A percentile compares a stretch with the other conserved stretches of the same genome.
phyloP scores from a whole-genome alignment of 2,797 vertebrate species.

The Lateolabrax maculatus region DNA sequence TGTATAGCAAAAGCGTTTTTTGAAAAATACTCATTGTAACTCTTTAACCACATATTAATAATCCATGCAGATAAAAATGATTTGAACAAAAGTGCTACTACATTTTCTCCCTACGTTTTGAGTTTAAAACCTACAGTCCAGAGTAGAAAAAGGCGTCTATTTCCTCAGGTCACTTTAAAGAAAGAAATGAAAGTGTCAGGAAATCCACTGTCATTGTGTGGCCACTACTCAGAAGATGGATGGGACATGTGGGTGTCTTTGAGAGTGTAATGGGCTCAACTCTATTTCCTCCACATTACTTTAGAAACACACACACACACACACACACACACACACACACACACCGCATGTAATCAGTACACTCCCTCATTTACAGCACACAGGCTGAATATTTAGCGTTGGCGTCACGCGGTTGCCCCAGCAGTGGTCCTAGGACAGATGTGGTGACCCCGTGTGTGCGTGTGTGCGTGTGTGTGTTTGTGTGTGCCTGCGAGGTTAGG shows the following conservation, averaged over 20 bases:
- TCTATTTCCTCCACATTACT: conserved; percentile 57
- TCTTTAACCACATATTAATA: background rate
- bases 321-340: conserved; percentile 29
- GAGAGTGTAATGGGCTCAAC: conserved; percentile 55
- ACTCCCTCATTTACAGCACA: conserved; percentile 52
- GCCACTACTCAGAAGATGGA: conserved; percentile 60
- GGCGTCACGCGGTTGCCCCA: conserved; percentile 56
- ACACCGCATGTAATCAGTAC: conserved; percentile 35
- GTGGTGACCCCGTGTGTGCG: conserved; percentile 57
- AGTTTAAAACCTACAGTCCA: conserved; percentile 3
- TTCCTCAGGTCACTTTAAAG: conserved; percentile 13
- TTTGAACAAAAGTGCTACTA: background rate
- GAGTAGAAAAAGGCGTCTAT: background rate
- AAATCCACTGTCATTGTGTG: conserved; percentile 57
- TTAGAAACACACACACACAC: conserved; percentile 34
- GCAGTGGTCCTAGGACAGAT: conserved; percentile 57
- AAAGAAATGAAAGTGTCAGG: conserved; percentile 45
- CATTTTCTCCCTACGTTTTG: conserved; percentile 3
- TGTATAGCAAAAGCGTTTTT: background rate
- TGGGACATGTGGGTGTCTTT: conserved; percentile 63
- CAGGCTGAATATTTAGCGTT: conserved; percentile 45
- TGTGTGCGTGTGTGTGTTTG: conserved; percentile 58
- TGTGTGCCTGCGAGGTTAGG: conserved; percentile 56
- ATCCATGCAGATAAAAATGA: background rate
- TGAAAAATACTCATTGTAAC: background rate